Conservation (phyloP, 1,140 invertebrate species). For the Leptinotarsa undecemlineata region DNA sequence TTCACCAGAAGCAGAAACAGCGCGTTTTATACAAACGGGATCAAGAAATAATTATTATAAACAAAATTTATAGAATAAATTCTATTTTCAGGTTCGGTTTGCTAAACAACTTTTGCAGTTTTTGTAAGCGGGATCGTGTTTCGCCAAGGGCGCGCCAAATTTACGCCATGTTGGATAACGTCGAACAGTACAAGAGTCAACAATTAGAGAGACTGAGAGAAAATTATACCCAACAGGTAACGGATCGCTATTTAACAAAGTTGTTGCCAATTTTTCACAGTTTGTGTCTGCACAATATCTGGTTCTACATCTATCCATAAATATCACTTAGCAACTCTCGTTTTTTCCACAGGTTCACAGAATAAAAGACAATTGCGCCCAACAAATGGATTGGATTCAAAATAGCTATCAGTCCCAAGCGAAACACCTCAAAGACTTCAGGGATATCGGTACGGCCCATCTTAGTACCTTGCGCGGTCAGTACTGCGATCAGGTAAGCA, state of each 20-base stretch:
- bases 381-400: constrained; percentile 91
- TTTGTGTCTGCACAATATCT: not conserved
- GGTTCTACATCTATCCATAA: not conserved
- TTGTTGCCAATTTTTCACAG: not conserved
- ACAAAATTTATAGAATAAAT: not conserved
- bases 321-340: not conserved
- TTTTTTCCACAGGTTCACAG: constrained; percentile 68
- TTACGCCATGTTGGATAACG: constrained; percentile 83
- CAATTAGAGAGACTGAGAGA: constrained; percentile 86
- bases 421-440: constrained; percentile 83
- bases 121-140: constrained; percentile 67
- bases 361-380: constrained; percentile 89
- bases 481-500: constrained; percentile 84
- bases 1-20: not conserved
- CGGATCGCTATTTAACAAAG: not conserved
- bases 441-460: constrained; percentile 87
- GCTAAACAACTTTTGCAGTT: constrained; percentile 66
- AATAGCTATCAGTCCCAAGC: constrained; percentile 88
- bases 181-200: constrained; percentile 86
- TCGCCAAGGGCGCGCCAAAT: constrained; percentile 81
- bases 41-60: not conserved
- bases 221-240: constrained; percentile 88
- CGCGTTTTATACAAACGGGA: not conserved
- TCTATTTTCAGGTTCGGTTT: constrained; percentile 64
- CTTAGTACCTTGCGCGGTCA: constrained; percentile 84